These are phyloP conservation scores for Nasua narica DNA, from an alignment of 2,797 vertebrate species.

Conservation along the genomic window DNA sequence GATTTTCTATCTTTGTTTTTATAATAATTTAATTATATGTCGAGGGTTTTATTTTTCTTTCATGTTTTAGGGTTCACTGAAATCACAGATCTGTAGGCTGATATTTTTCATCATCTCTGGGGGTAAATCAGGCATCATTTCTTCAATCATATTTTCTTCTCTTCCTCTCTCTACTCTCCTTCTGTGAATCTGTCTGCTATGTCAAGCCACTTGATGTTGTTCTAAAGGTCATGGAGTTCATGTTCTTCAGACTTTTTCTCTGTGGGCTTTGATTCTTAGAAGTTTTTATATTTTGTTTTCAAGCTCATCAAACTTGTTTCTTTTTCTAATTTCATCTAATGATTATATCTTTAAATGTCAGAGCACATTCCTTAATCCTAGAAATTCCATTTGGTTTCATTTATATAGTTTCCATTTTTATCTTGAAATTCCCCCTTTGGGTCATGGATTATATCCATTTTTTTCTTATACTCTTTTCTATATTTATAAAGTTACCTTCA, in stretches of 20 bases:
- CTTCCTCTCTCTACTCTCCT: not conserved
- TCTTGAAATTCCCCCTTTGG: not conserved
- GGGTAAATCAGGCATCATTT: not conserved
- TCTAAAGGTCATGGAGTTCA: not conserved
- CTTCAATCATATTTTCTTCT: not conserved
- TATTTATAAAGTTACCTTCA: not conserved
- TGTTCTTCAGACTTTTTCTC: not conserved
- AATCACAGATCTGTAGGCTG: not conserved
- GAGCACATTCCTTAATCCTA: not conserved
- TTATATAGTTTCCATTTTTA: not conserved
- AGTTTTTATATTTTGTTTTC: not conserved
- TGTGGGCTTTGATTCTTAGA: not conserved
- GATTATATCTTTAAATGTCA: not conserved
- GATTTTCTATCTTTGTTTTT: not conserved
- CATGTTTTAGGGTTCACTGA: not conserved
- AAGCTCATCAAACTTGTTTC: not conserved
- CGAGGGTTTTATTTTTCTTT: not conserved
- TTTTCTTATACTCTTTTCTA: not conserved
- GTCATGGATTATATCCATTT: not conserved
- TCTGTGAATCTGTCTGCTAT: not conserved
- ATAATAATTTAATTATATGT: not conserved
- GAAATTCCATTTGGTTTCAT: not conserved
- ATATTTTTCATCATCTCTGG: not conserved
- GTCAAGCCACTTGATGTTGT: not conserved
- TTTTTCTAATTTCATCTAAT: not conserved